Evolutionary conservation across 2,113 vertebrate species (phyloP), one percentile per base, ranked within the genome.

Genomic region (Epinephelus fuscoguttatus): DNA sequence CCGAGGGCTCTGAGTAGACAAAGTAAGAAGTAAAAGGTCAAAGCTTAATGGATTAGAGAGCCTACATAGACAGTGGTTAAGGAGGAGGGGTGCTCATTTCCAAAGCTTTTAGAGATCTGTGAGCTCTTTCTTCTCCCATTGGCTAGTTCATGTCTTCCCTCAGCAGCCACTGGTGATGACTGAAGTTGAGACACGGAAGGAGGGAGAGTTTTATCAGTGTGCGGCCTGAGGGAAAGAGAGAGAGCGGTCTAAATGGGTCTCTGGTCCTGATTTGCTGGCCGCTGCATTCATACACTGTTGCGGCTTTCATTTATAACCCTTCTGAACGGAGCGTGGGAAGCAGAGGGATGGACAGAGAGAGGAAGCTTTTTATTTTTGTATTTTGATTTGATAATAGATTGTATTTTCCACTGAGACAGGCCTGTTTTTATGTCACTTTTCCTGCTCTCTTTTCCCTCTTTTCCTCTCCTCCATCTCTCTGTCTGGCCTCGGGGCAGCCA

Each of bases 1-100:
- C 88, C 3, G 6, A 77, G 78, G 87, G 86, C 88, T 85, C 49
- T 4, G 42, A 15, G 74, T 77, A 89, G 90, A 89, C 86, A 93
- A 91, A 94, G 87, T 87, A 92, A 85, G 83, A 88, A 88, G 77
- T 81, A 78, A 81, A 88, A 92, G 86, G 90, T 91, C 85, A 83
- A 62, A 57, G 63, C 84, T 56, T 94, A 89, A 91, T 93, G 91
- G 84, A 84, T 78, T 68, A 62, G 11, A 76, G 77, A 78, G 53
- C 67, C 56, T 17, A 45, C 85, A n/a, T 60, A 86, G 81, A 81
- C 56, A 67, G 49, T 68, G 25, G 53, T 8, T 30, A n/a, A 18
- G 75, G 78, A 89, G 79, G 82, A 79, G 59, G 3, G 40, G 37
- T 14, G 57, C 37, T 70, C 57, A 13, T 80, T 79, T 73, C 61